phyloP scores from a whole-genome alignment of 2,888 invertebrate species.

The Xanthostigma xanthostigma region DNA sequence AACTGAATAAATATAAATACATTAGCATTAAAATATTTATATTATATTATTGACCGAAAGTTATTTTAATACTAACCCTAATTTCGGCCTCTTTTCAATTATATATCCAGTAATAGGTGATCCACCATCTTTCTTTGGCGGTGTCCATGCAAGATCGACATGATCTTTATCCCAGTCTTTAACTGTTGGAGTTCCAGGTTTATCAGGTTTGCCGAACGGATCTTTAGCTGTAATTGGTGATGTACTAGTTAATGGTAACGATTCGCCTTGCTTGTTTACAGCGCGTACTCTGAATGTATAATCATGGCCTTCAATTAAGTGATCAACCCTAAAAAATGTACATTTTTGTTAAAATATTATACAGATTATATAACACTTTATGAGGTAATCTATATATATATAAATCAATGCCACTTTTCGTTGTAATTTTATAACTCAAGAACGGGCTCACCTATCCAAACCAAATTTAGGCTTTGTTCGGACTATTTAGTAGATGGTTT shows the following conservation, averaged over 20 bases:
- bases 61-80: constrained; percentile 36
- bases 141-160: constrained; percentile 91
- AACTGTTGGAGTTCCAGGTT: constrained; percentile 82
- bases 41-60: no score
- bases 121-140: constrained; percentile 88
- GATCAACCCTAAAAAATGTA: constrained; percentile 46
- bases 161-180: constrained; percentile 93
- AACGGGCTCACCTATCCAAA: no score
- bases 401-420: no score
- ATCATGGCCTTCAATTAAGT: constrained; percentile 85
- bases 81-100: constrained; percentile 73
- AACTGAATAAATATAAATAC: constrained; percentile 24
- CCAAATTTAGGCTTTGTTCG: no score
- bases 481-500: no score
- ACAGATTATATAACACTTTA: background rate
- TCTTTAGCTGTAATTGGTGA: constrained; percentile 86
- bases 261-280: constrained; percentile 87
- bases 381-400: no score
- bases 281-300: constrained; percentile 91
- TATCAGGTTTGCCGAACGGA: constrained; percentile 81
- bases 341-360: background rate
- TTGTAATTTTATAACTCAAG: no score
- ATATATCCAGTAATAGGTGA: constrained; percentile 79
- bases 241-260: constrained; percentile 62
- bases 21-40: background rate